Evolutionary conservation across 2,113 vertebrate species (phyloP), one percentile per base, ranked within the genome.

Genomic region (Ictalurus punctatus): DNA sequence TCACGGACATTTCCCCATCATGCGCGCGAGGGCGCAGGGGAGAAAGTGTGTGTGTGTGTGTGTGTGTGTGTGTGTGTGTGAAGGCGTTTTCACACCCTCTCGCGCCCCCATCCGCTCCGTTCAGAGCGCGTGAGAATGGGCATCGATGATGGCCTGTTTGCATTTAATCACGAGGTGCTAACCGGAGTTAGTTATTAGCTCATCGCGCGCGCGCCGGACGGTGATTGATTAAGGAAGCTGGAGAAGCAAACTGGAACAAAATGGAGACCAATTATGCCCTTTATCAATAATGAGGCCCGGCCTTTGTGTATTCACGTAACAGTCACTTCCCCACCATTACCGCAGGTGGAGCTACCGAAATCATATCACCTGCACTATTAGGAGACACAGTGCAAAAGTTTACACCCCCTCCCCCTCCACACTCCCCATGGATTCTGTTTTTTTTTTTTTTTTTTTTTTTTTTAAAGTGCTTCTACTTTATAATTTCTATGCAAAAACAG

Each of bases 131-230:
- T 54, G 56, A 86, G 91, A 93, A 93, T 92, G 79, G 88, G 86
- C 87, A 88, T 92, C 94, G 86, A 96, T 96, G 91, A 96, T 95
- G 92, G 94, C 78, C 92, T 94, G 87, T 95, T 95, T 95, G 92
- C 92, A 92, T 92, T 93, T 92, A 93, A 95, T 96, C 92, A 96
- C 91, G 4, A 92, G 92, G 94, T 93, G 95, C 94, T 95, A 95
- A 95, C 93, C 90, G 93, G 90, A 88, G 87, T 93, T 92, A 87
- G 89, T 93, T 93, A 90, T 94, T 93, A 91, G 93, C 90, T 69
- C 78, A 90, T 90, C 86, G 90, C 58, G 76, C 80, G 76, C 80
- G 27, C 13, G 90, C 84, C 84, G 86, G 91, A 67, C 83, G 91
- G 92, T 92, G 87, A 94, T 95, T 95, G 93, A 95, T 95, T 94